phyloP scores from a whole-genome alignment of 2,797 vertebrate genomes.

The Rhinoraja longicauda region DNA sequence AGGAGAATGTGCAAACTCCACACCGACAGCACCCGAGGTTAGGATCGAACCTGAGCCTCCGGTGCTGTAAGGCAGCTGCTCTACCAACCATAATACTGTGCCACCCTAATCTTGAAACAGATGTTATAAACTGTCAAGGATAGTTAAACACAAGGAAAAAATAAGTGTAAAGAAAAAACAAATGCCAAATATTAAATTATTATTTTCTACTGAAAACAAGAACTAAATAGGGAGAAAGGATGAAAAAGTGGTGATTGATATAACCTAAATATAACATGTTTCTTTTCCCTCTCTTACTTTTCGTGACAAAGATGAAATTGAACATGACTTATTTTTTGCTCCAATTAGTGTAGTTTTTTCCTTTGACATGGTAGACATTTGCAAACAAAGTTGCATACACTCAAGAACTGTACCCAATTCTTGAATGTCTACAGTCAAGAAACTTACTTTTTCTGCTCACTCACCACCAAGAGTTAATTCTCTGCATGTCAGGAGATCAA shows the following conservation, averaged over 20 bases:
- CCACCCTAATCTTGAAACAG: not conserved
- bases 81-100: too few species aligned
- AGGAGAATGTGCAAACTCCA: too few species aligned
- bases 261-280: not conserved
- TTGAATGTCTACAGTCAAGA: not conserved
- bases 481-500: not conserved
- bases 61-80: too few species aligned
- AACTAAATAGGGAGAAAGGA: not conserved
- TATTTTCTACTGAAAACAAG: not conserved
- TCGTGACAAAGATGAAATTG: not conserved
- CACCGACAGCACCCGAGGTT: too few species aligned
- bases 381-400: not conserved
- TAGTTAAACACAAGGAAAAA: not conserved
- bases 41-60: too few species aligned
- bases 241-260: not conserved
- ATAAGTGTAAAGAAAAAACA: not conserved
- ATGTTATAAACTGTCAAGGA: not conserved
- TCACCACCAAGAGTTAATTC: not conserved
- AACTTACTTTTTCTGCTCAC: not conserved
- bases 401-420: too few species aligned
- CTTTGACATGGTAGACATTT: not conserved
- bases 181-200: not conserved
- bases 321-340: not conserved
- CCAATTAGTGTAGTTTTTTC: not conserved
- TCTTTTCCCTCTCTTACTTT: not conserved